Percentiles rank a stretch among this genome's conserved stretches.
Conservation (phyloP, 2,113 vertebrate genomes). For the Sorex araneus region DNA sequence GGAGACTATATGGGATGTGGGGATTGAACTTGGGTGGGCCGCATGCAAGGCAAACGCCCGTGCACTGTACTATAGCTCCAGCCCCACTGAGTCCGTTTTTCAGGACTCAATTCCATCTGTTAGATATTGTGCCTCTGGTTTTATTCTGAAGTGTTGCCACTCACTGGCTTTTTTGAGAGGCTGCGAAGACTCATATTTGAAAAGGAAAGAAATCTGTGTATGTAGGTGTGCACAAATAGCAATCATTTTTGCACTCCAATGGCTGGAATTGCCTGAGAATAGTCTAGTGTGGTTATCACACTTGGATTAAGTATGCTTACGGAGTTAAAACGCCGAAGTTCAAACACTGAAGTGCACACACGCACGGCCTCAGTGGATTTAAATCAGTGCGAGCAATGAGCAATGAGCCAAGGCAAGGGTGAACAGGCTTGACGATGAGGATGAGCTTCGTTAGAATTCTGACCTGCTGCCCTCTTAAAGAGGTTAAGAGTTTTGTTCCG, state of each 20-base stretch:
- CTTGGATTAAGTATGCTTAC: not conserved
- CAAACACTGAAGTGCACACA: constrained; percentile 13
- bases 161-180: not conserved
- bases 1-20: no score
- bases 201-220: not conserved
- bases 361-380: not conserved
- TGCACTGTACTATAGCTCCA: no score
- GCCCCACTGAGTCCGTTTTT: not conserved
- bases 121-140: constrained; percentile 24
- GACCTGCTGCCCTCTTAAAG: no score
- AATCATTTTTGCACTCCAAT: constrained; percentile 24
- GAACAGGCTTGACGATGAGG: not conserved
- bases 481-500: not conserved
- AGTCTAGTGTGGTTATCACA: not conserved
- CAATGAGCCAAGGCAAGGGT: not conserved
- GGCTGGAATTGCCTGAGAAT: not conserved
- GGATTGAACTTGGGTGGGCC: no score
- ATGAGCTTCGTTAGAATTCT: not conserved
- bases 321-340: constrained; percentile 17
- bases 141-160: constrained; percentile 8
- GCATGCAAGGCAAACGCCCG: no score
- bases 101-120: constrained; percentile 4
- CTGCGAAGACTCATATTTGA: not conserved
- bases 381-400: not conserved
- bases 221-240: not conserved